Evolutionary conservation across 2,113 vertebrate species (phyloP), one percentile per base, ranked within the genome.

Genomic region (Struthidea cinerea): DNA sequence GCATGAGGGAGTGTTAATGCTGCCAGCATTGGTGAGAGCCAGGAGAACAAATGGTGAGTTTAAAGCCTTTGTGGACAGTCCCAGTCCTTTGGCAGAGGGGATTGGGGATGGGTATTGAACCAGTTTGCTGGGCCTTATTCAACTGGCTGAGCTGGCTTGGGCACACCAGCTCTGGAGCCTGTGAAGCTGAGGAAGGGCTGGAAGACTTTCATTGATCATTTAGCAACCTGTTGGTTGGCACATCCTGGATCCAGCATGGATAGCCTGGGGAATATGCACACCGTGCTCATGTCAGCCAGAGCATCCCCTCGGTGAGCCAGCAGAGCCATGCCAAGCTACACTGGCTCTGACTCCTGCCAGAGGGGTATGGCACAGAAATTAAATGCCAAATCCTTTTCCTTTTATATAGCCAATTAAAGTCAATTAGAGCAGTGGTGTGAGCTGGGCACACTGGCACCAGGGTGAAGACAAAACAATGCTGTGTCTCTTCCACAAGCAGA

Each of bases 211-310:
- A 52, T 0, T 2, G 27, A 41, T 37, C 9, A 5, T 7, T 13
- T 2, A 49, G 27, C 27, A 15, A 60, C 85, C 55, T 81, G 73
- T 77, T 69, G 84, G 44, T 1, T 39, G 81, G 46, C 60, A 60
- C 28, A 6, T 15, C 75, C 79, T 59, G 8, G 8, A 6, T 42
- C 19, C 94, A 55, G 70, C 33, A 1, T 6, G 2, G 16, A 9
- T 5, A 3, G 10, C 30, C 64, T 8, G 37, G 82, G 69, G 50
- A 83, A 15, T 16, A 1, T 0, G 0, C 28, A 4, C 79, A 7
- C 11, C 0, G 0, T 9, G 79, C 52, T 78, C 0, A 0, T 9
- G 3, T 30, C 65, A 53, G 64, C 35, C 63, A 47, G 23, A 65
- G 27, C 68, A 41, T 79, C 73, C 32, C 47, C 53, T 55, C 2